Evolutionary conservation across 2,797 vertebrate species (phyloP).

Genomic region (Enteromius anoplus): DNA sequence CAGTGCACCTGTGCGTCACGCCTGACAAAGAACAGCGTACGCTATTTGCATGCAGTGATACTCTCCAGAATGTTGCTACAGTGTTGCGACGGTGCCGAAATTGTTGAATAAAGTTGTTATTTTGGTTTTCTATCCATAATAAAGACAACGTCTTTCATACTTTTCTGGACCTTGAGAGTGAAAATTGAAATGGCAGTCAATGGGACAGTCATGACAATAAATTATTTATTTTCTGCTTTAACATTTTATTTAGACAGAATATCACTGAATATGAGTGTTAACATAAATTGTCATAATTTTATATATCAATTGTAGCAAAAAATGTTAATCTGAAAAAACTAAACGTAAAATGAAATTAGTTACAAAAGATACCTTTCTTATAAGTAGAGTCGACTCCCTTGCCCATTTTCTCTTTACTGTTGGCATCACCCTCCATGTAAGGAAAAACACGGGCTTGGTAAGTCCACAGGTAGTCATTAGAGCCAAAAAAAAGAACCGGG

Average conservation of each 20-base stretch:
- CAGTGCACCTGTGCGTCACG: no score
- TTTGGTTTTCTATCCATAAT: no score
- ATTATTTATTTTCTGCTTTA: background rate
- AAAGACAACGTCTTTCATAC: no score
- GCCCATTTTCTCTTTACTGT: slow-evolving; percentile 97
- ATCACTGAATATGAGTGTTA: background rate
- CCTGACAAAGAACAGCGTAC: no score
- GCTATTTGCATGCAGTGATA: no score
- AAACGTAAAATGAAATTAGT: background rate
- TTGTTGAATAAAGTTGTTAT: no score
- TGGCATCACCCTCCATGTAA: slow-evolving; percentile 98
- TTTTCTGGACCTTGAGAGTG: no score
- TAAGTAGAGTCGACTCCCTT: slow-evolving; percentile 94
- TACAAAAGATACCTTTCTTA: slow-evolving; percentile 87
- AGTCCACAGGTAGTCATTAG: slow-evolving; percentile 98
- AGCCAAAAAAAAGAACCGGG: slow-evolving; percentile 96
- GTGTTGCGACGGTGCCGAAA: no score
- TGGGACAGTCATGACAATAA: no score
- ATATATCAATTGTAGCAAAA: background rate
- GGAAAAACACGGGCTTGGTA: slow-evolving; percentile 97
- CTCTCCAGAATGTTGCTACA: no score
- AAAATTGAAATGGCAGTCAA: no score
- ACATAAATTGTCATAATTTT: background rate
- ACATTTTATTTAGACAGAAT: background rate
- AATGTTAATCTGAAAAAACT: background rate